Conservation (phyloP, 1,140 invertebrate genomes). For the Hydropsyche tenuis region DNA sequence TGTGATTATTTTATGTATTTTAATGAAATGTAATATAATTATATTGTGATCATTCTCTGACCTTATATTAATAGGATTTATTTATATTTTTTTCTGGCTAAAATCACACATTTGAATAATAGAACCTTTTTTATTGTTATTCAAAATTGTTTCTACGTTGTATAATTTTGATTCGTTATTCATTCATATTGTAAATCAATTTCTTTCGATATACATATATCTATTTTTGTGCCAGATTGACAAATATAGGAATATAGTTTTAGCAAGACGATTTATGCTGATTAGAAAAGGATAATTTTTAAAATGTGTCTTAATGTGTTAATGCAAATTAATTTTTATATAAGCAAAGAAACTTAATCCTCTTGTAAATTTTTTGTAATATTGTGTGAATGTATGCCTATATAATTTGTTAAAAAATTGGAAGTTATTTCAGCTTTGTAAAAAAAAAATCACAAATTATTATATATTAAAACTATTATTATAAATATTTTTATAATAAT, state of each 20-base stretch:
- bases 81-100: not conserved
- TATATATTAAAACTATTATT: no score
- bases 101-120: not conserved
- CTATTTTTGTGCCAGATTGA: not conserved
- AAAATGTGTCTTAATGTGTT: constrained; percentile 12
- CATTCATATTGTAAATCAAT: not conserved
- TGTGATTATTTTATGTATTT: constrained; percentile 31
- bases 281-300: no score
- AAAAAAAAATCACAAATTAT: constrained; percentile 2
- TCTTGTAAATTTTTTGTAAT: not conserved
- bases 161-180: no score
- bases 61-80: constrained; percentile 15
- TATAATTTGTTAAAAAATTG: constrained; percentile 11
- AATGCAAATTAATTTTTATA: constrained; percentile 6
- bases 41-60: constrained; percentile 25
- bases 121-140: no score
- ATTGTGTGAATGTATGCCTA: constrained; percentile 1
- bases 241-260: constrained; percentile 1
- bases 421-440: constrained; percentile 23
- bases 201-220: not conserved
- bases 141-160: no score
- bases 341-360: not conserved
- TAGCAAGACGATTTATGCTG: no score
- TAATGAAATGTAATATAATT: constrained; percentile 15
- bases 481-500: no score